These are phyloP conservation scores for Potorous gilbertii DNA, from an alignment of 2,797 vertebrate genomes.

Conservation along the genomic window DNA sequence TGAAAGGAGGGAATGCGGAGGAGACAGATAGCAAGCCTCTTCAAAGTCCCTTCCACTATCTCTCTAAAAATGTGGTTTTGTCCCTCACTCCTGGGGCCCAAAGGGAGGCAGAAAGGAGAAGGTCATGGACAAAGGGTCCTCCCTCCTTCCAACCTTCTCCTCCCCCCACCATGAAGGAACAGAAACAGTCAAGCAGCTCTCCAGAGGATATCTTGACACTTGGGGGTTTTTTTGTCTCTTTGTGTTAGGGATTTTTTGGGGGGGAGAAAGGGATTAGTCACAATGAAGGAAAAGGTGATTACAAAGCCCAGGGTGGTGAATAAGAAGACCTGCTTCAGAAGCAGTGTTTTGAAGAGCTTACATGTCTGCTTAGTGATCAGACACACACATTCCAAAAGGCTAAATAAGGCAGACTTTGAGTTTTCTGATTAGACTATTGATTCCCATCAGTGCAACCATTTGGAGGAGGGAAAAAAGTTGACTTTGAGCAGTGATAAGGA, in stretches of 20 bases:
- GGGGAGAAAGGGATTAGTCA: neutral
- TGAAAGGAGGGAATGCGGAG: slow-evolving; percentile 39
- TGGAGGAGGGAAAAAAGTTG: slow-evolving; percentile 40
- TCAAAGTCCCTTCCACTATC: slow-evolving; percentile 61
- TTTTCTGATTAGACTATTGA: slow-evolving; percentile 46
- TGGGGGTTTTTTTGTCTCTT: slow-evolving; percentile 19
- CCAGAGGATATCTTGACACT: slow-evolving; percentile 60
- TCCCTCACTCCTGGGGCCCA: slow-evolving; percentile 58
- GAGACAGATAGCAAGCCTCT: slow-evolving; percentile 54
- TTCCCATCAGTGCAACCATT: slow-evolving; percentile 54
- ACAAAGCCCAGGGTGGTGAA: slow-evolving; percentile 2
- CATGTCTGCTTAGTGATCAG: slow-evolving; percentile 65
- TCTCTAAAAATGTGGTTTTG: slow-evolving; percentile 70
- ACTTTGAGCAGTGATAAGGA: slow-evolving; percentile 71
- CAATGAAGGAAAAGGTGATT: neutral
- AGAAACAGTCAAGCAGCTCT: slow-evolving; percentile 34
- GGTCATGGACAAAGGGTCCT: slow-evolving; percentile 6
- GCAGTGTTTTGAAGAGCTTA: neutral
- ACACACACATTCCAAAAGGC: slow-evolving; percentile 64
- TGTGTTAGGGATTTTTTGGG: neutral
- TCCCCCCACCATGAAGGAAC: slow-evolving; percentile 27
- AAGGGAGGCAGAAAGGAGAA: slow-evolving; percentile 61
- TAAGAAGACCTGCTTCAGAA: slow-evolving; percentile 42
- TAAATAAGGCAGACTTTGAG: slow-evolving; percentile 58
- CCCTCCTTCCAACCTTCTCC: slow-evolving; percentile 43